Percentiles rank a stretch among this genome's conserved stretches.
Conservation (phyloP, 2,888 invertebrate genomes). For the Syrista parreyssii region DNA sequence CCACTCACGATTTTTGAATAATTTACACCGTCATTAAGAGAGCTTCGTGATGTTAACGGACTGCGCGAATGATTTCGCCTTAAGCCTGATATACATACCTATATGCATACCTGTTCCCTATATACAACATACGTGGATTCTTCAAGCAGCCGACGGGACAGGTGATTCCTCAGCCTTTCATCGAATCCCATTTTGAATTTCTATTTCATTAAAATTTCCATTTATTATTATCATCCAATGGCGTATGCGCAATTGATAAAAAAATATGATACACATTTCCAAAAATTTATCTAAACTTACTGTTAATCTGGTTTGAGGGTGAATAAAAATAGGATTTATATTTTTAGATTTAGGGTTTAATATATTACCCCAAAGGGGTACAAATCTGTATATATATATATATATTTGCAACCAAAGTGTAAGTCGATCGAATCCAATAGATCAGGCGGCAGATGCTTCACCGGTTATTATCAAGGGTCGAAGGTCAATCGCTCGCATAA, state of each 20-base stretch:
- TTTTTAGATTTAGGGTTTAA: not conserved
- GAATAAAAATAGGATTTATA: not conserved
- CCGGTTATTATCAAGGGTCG: constrained; percentile 62
- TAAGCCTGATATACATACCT: not conserved
- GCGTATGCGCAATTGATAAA: not conserved
- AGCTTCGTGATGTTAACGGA: constrained; percentile 36
- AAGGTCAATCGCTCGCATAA: constrained; percentile 64
- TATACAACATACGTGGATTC: not conserved
- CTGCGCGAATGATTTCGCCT: constrained; percentile 21
- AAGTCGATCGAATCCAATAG: constrained; percentile 60
- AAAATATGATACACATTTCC: not conserved
- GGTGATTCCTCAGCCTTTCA: not conserved
- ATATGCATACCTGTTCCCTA: not conserved
- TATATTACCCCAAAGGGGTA: not conserved
- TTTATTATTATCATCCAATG: not conserved
- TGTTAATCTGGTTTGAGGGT: not conserved
- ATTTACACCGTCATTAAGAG: constrained; percentile 37
- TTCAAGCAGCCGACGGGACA: not conserved
- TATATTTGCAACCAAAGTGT: constrained; percentile 44
- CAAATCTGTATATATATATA: not conserved
- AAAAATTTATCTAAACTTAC: not conserved
- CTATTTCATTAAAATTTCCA: not conserved
- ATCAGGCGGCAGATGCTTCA: constrained; percentile 58
- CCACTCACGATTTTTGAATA: constrained; percentile 46
- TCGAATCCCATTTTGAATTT: not conserved